Conservation (phyloP, 1,140 invertebrate genomes). For the Arion vulgaris region DNA sequence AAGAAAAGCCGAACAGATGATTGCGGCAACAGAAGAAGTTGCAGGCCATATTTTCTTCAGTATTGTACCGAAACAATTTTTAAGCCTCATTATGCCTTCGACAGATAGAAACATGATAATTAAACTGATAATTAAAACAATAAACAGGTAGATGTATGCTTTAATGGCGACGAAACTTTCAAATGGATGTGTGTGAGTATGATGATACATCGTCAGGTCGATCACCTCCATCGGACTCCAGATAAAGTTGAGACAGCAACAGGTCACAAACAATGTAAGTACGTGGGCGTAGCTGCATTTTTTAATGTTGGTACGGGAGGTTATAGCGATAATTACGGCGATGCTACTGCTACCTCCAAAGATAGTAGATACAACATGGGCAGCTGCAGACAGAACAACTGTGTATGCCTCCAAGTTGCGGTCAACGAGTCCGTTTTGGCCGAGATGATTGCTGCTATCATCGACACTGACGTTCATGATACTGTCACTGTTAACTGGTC, state of each 20-base stretch:
- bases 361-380: slow-evolving; percentile 53
- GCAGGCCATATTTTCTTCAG: slow-evolving; percentile 34
- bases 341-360: slow-evolving; percentile 59
- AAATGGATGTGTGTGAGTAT: slow-evolving; percentile 38
- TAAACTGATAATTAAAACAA: slow-evolving; percentile 48
- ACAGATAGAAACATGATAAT: slow-evolving; percentile 37
- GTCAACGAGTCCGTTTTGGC: neutral
- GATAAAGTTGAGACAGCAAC: slow-evolving; percentile 54
- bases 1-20: slow-evolving; percentile 28
- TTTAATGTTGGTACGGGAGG: slow-evolving; percentile 45
- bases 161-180: slow-evolving; percentile 50
- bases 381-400: slow-evolving; percentile 58
- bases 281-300: slow-evolving; percentile 58
- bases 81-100: slow-evolving; percentile 35
- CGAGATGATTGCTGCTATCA: neutral
- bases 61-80: slow-evolving; percentile 10
- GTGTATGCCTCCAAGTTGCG: slow-evolving; percentile 55
- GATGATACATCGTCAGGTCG: slow-evolving; percentile 55
- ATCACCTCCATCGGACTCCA: slow-evolving; percentile 64
- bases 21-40: slow-evolving; percentile 16
- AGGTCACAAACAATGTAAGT: slow-evolving; percentile 56
- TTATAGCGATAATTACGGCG: slow-evolving; percentile 55
- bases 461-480: neutral
- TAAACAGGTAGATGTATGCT: slow-evolving; percentile 56
- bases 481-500: neutral